Evolutionary conservation across 2,797 vertebrate genomes (phyloP), one percentile per base, ranked within the genome.

Genomic region (Dromococcyx pavoninus): DNA sequence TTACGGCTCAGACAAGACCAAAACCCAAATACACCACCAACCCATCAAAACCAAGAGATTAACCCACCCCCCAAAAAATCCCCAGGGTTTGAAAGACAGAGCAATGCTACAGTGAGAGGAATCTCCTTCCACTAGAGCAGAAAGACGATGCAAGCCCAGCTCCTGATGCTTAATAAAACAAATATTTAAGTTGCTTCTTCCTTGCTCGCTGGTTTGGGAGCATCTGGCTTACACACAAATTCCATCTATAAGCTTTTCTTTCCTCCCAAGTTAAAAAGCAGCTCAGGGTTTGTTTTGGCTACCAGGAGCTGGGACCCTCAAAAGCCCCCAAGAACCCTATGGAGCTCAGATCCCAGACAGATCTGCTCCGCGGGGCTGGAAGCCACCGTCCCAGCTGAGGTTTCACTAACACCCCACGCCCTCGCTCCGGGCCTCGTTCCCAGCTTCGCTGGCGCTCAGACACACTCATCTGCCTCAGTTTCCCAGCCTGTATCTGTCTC

Each of bases 401-500:
- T 93, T 80, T 86, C 94, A 48, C 76, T 86, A 91, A 43, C 87
- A 0, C 58, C 74, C 81, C 89, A 84, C 57, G 2, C 91, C 95
- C 91, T 90, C 10, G 37, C 91, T 67, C 35, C 35, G 8, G 88
- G 91, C 83, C 61, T 86, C 28, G 2, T 86, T 95, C 91, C 92
- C 94, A 86, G 90, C 88, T 84, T 19, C 7, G 4, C 44, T 13
- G 2, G 50, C 2, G 4, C 54, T 30, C 90, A 8, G 88, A 51
- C 10, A 11, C 54, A 19, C 50, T 83, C 10, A 1, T 1, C 9
- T 79, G 91, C 94, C 94, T 95, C 94, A 87, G 91, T 91, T 93
- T 92, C 91, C 92, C 94, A 74, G 51, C 86, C 77, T 2, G 19
- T 3, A 28, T 30, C 72, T 7, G 5, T 2, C 86, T 21, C 84